phyloP scores from a whole-genome alignment of 1,140 invertebrate species.

The Cydia splendana region DNA sequence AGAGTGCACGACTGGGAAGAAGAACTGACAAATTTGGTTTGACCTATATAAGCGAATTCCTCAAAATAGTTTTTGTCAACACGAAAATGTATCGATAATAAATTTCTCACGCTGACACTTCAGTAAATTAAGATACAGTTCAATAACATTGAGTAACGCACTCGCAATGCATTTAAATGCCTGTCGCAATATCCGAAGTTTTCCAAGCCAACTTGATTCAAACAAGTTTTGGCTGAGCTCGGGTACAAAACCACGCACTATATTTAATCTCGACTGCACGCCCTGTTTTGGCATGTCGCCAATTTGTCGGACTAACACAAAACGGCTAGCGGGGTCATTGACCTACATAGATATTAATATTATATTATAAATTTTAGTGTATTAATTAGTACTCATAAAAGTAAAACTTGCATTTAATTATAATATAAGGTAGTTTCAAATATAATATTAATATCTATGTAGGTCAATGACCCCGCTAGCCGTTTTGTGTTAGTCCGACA shows the following conservation, averaged over 20 bases:
- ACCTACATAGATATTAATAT: slow-evolving; percentile 7
- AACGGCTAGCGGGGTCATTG: slow-evolving; percentile 9
- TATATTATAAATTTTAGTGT: too few relatives aligned
- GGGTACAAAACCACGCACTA: slow-evolving; percentile 12
- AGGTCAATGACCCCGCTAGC: slow-evolving; percentile 14
- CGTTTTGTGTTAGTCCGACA: neutral
- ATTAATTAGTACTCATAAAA: too few relatives aligned
- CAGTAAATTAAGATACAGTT: neutral
- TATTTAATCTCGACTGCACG: slow-evolving; percentile 12
- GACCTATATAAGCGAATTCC: too few relatives aligned
- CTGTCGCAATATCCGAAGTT: neutral
- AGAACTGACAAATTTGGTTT: too few relatives aligned
- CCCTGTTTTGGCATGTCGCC: neutral
- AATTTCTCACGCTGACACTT: neutral
- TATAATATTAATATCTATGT: neutral
- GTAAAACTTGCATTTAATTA: too few relatives aligned
- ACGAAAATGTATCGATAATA: too few relatives aligned
- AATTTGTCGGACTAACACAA: slow-evolving; percentile 4
- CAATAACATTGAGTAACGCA: neutral
- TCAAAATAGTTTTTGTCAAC: too few relatives aligned
- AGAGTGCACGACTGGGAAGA: too few relatives aligned
- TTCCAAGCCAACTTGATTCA: slow-evolving; percentile 5
- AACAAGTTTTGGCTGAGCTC: slow-evolving; percentile 18
- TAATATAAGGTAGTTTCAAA: too few relatives aligned
- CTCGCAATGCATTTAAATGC: slow-evolving; percentile 3